Conservation (phyloP, 1,140 invertebrate genomes). For the Pentalonia nigronervosa region DNA sequence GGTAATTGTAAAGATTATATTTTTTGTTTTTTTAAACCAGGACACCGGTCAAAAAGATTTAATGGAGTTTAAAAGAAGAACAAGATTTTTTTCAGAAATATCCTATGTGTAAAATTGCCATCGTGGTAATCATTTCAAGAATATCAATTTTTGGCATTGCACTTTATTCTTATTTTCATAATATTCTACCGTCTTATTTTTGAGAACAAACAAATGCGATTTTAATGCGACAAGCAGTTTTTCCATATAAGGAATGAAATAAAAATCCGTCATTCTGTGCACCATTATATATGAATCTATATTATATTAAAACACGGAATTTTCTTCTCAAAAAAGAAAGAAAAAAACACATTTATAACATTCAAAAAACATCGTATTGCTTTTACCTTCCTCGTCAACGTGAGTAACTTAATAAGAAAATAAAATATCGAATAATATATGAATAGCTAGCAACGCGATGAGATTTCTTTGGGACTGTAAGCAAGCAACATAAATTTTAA, state of each 20-base stretch:
- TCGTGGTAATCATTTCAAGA: not conserved
- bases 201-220: slow-evolving; percentile 11
- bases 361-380: slow-evolving; percentile 42
- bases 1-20: too few relatives aligned
- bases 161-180: not conserved
- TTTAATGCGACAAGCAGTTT: slow-evolving; percentile 44
- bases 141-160: slow-evolving; percentile 13
- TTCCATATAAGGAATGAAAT: not conserved
- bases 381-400: not conserved
- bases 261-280: not conserved
- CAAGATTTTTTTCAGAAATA: not conserved
- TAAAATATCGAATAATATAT: not conserved
- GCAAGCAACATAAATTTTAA: not conserved
- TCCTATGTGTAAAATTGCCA: not conserved
- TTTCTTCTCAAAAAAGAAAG: not conserved
- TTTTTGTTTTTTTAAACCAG: not conserved
- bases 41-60: not conserved
- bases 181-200: slow-evolving; percentile 12
- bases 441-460: not conserved
- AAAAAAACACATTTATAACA: slow-evolving; percentile 29
- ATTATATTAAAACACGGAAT: slow-evolving; percentile 41
- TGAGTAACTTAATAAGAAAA: slow-evolving; percentile 35
- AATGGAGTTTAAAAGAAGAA: slow-evolving; percentile 1
- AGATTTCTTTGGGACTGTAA: not conserved
- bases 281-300: slow-evolving; percentile 10